Percentiles rank a stretch among this genome's conserved stretches.
Conservation (phyloP, 2,888 invertebrate species). For the Didymodactylos carnosus region DNA sequence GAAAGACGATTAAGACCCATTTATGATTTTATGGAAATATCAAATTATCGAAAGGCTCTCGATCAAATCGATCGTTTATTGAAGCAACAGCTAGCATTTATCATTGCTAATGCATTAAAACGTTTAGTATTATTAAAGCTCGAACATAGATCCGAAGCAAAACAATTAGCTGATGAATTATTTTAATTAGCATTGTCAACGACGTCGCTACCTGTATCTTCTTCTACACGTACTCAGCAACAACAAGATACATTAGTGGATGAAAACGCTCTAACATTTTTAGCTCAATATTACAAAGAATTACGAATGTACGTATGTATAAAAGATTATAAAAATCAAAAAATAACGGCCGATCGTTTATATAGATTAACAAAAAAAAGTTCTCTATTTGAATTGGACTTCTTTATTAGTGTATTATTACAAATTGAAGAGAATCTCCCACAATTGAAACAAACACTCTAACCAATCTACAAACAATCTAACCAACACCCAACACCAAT, state of each 20-base stretch:
- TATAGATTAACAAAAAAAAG: slow-evolving; percentile 71
- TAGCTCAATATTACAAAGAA: slow-evolving; percentile 34
- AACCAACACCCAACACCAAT: too few species aligned
- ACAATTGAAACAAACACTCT: slow-evolving; percentile 40
- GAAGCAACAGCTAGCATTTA: neutral
- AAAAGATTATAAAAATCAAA: slow-evolving; percentile 69
- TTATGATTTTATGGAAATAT: neutral
- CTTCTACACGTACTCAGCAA: neutral
- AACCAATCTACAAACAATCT: too few species aligned
- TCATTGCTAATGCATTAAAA: neutral
- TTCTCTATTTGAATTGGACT: slow-evolving; percentile 92
- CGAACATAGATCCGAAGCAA: neutral
- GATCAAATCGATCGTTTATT: neutral
- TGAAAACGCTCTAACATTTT: slow-evolving; percentile 77
- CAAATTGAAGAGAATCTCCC: slow-evolving; percentile 44
- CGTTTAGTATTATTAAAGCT: neutral
- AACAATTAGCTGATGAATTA: neutral
- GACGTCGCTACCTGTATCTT: neutral
- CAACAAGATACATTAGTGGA: slow-evolving; percentile 48
- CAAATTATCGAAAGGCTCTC: neutral
- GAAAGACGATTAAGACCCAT: neutral
- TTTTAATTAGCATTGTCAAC: too few species aligned
- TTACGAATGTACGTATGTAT: slow-evolving; percentile 53
- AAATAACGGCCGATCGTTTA: slow-evolving; percentile 64
- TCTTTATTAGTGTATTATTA: slow-evolving; percentile 84